Evolutionary conservation across 2,113 vertebrate species (phyloP), one percentile per base, ranked within the genome.

Genomic region (Ctenodactylus gundi): DNA sequence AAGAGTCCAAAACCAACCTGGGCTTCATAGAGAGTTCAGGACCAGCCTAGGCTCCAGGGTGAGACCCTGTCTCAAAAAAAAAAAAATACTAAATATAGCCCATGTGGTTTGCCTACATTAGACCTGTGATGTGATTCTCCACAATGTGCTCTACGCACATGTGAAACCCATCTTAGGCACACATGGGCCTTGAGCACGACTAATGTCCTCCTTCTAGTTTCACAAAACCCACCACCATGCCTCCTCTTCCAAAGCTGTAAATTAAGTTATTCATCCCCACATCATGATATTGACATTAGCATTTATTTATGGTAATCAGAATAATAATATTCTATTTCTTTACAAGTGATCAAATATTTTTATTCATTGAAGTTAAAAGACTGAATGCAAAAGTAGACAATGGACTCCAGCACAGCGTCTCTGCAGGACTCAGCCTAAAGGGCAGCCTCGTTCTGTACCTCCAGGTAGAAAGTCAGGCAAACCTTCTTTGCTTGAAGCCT

Each of bases 61-160:
- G n/a, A n/a, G n/a, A n/a, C n/a, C n/a, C n/a, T n/a, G n/a, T n/a
- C n/a, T n/a, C n/a, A n/a, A n/a, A n/a, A n/a, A n/a, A n/a, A n/a
- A n/a, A n/a, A n/a, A n/a, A 49, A 65, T 27, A 29, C 58, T 21
- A 21, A 67, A 10, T 9, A 15, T 0, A 44, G 10, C 9, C 41
- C 41, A 5, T 6, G 39, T 18, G 15, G 20, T 2, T 1, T 20
- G 15, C 67, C 25, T 36, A 1, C 1, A 3, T 17, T 29, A 25
- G 31, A 31, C n/a, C 4, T 0, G 4, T 4, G 18, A 6, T 27
- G 1, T 3, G 12, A 4, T 31, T 65, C 15, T 7, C 5, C 1
- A 4, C 4, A 11, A 36, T 39, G 57, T 34, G 84, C 2, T 6
- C 11, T 18, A 10, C 20, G 41, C 29, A 60, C 25, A 7, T 27